Evolutionary conservation across 2,113 vertebrate genomes (phyloP), one percentile per base, ranked within the genome.

Genomic region (Larimichthys crocea): DNA sequence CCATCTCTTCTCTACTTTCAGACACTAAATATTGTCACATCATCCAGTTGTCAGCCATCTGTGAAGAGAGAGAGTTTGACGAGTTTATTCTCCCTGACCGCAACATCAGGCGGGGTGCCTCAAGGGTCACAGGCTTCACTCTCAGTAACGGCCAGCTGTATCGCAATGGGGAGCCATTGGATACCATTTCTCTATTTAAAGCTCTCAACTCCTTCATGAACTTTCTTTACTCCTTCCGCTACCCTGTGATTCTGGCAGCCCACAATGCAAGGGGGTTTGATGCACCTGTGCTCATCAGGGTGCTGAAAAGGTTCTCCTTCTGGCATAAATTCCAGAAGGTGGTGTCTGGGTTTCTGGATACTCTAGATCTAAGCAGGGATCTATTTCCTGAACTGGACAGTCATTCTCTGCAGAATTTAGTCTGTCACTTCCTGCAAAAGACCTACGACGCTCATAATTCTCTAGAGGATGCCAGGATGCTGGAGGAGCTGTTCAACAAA

Each of bases 41-140:
- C 67, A 83, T 93, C 74, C 94, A 95, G 89, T 12, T 95, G 50
- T 84, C 87, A 0, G 94, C 94, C 10, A 15, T 94, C 78, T 92
- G 90, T 20, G 86, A 76, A 11, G 24, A 69, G 0, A 49, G 0
- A 5, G 12, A 15, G 22, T 94, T 94, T 60, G 92, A 94, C 3
- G 82, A 26, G 22, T 93, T 92, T 88, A 63, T 55, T 22, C 55
- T 94, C 16, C 94, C 94, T 3, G 26, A 15, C 10, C n/a, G 40
- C 10, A 0, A 19, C 3, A 72, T 94, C 40, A 82, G 62, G 0
- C 1, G 19, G 0, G 68, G 80, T 0, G 94, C 92, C 46, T 66
- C 7, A 1, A 1, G 5, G 0, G 63, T 94, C 59, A 95, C 92
- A 0, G 92, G 94, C 20, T 89, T 95, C 66, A 80, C 68, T 0